phyloP scores from a whole-genome alignment of 2,888 invertebrate species.

The Caenorhabditis sp. region DNA sequence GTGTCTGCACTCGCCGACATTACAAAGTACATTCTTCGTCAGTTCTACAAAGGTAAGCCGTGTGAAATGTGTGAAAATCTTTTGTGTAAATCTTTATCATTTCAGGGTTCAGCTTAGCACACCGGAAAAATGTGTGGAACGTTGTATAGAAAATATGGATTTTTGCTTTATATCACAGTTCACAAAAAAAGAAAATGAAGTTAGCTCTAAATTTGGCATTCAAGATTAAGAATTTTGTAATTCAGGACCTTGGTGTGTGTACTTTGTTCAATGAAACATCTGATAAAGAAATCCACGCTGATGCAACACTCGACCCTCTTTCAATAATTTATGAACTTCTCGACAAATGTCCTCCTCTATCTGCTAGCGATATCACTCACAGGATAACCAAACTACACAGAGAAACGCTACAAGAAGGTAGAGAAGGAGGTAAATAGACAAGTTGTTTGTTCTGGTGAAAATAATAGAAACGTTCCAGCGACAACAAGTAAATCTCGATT shows the following conservation, averaged over 20 bases:
- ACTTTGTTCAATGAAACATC: conserved; percentile 30
- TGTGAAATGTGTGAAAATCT: not conserved
- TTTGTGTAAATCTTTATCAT: not conserved
- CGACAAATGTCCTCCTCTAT: conserved; percentile 45
- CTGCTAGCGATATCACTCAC: conserved; percentile 43
- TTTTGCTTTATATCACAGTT: conserved; percentile 54
- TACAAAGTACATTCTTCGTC: conserved; percentile 33
- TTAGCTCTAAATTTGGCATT: not conserved
- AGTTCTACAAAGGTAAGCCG: conserved; percentile 34
- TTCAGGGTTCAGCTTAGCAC: conserved; percentile 51
- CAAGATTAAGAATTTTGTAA: too few species aligned
- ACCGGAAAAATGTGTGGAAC: conserved; percentile 53
- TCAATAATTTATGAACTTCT: conserved; percentile 41
- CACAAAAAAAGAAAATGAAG: conserved; percentile 37
- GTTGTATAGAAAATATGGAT: conserved; percentile 56
- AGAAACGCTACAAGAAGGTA: conserved; percentile 36
- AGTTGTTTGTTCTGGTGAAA: too few species aligned
- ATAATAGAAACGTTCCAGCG: not conserved
- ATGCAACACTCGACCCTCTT: conserved; percentile 45
- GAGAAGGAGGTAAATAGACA: conserved; percentile 18
- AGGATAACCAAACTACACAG: conserved; percentile 43
- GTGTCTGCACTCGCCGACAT: conserved; percentile 41
- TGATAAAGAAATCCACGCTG: conserved; percentile 40
- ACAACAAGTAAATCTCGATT: conserved; percentile 13
- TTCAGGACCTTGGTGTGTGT: conserved; percentile 41